A percentile compares a stretch with the other conserved stretches of the same genome.
Conservation (phyloP, 2,797 vertebrate species). For the Cossypha caffra region DNA sequence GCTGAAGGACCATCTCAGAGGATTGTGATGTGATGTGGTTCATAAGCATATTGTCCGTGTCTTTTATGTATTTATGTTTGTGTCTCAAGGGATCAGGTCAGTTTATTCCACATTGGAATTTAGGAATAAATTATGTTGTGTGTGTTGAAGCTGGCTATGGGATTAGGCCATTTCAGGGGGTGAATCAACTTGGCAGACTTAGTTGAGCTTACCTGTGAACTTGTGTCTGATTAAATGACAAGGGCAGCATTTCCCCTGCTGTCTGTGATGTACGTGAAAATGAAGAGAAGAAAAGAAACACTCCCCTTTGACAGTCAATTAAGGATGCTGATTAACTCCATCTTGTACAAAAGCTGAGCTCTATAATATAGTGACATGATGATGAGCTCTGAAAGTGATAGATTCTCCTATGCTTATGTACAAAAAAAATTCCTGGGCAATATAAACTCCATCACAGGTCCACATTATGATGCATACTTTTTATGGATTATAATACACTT, state of each 20-base stretch:
- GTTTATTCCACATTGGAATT: background rate
- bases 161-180: background rate
- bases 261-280: background rate
- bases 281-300: background rate
- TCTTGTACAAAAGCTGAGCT: background rate
- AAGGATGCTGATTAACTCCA: background rate
- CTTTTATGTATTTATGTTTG: background rate
- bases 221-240: background rate
- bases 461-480: background rate
- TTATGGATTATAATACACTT: background rate
- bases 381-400: background rate
- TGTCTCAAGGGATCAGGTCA: background rate
- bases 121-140: background rate
- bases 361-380: background rate
- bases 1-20: background rate
- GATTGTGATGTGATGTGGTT: background rate
- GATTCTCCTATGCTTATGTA: background rate
- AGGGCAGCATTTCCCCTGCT: background rate
- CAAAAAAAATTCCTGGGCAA: background rate
- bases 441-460: background rate
- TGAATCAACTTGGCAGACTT: background rate
- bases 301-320: background rate
- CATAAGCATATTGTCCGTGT: background rate
- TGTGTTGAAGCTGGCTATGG: background rate
- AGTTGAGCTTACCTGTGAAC: background rate